These are phyloP conservation scores for Mythimna loreyi DNA, from an alignment of 2,888 invertebrate species.

Conservation along the genomic window DNA sequence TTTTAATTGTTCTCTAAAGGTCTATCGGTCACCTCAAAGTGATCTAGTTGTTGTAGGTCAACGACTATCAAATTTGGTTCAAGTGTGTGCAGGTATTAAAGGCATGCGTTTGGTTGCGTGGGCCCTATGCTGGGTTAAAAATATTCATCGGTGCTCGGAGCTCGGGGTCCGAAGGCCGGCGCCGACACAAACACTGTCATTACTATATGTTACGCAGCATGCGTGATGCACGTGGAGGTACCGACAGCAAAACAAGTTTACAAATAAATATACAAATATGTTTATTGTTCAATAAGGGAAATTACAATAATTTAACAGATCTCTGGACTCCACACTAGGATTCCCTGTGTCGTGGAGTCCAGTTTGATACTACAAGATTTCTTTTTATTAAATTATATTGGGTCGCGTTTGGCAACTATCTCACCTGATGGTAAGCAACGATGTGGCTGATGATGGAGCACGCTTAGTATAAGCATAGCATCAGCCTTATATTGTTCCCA, in stretches of 20 bases:
- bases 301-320: no score
- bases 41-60: constrained; percentile 59
- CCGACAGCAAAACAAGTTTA: constrained; percentile 66
- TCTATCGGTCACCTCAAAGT: constrained; percentile 57
- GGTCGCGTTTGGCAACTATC: no score
- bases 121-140: constrained; percentile 72
- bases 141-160: constrained; percentile 65
- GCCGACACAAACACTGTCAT: constrained; percentile 73
- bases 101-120: constrained; percentile 63
- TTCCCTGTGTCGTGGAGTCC: no score
- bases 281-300: no score
- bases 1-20: constrained; percentile 48
- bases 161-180: constrained; percentile 74
- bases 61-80: constrained; percentile 60
- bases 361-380: not conserved
- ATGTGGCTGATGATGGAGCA: no score
- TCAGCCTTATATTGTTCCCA: no score
- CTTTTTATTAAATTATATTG: no score
- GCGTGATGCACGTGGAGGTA: constrained; percentile 83
- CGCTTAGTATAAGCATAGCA: no score
- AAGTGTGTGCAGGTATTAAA: constrained; percentile 63
- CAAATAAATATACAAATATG: no score
- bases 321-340: no score
- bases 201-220: constrained; percentile 79
- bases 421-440: no score